Base-by-base conservation (phyloP, 2,113 vertebrate genomes). In the Muntiacus muntjak region DNA sequence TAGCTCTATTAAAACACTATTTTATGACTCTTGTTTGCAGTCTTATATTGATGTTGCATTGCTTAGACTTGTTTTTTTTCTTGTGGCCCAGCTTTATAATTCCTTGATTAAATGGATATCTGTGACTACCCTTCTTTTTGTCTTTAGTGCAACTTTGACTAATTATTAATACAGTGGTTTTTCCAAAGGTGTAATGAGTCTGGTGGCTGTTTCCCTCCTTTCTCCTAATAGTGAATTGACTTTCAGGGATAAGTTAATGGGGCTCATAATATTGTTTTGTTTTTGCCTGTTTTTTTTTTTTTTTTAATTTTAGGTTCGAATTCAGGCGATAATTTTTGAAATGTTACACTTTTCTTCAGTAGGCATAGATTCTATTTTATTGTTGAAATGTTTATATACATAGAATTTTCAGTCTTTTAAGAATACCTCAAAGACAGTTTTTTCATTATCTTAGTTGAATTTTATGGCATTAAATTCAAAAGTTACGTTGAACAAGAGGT, bases 201-300 rank as follows among this genome's bases (percentile, higher is more conserved):
- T 87, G 78, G 33, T 64, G 23, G 36, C 21, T 50, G 4, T 92
- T 76, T 62, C 7, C 43, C 9, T 91, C 55, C 25, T 95, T 79
- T 86, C n/a, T 89, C 15, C 25, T 84, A 57, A 45, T 28, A 76
- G 45, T 85, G 33, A 89, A 26, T 74, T 96, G 47, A 7, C 55
- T 62, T 87, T 85, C 71, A 62, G 58, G 33, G 10, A 14, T 91
- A 33, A 50, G 3, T 85, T 95, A 57, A 17, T 85, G 45, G 78
- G 19, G 60, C 52, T 87, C 6, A 30, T 83, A 83, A 84, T 7
- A 3, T 82, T 57, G 26, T 89, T 60, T 76, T 85, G 40, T 14
- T 96, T 96, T 90, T 95, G 16, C 14, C 58, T 95, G 16, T 11
- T 52, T 91, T 79, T 94, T 30, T 74, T n/a, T 90, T 95, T 95